A percentile compares a stretch with the other conserved stretches of the same genome.
These are phyloP conservation scores for Promerops cafer DNA, from an alignment of 2,113 vertebrate species.

Conservation along the genomic window DNA sequence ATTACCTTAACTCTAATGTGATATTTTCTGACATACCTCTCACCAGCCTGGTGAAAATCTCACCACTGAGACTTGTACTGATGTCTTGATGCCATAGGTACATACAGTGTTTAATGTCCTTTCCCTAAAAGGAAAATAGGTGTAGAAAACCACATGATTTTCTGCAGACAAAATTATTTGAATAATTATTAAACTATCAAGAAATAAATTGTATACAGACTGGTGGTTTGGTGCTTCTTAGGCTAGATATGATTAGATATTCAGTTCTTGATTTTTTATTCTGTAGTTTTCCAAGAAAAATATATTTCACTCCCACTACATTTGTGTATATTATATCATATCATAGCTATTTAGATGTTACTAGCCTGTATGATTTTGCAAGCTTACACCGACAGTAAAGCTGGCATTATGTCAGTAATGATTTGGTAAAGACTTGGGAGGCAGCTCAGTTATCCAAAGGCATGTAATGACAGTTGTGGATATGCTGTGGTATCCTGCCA, in stretches of 20 bases:
- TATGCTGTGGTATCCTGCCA: fast-evolving
- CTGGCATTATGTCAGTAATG: neutral
- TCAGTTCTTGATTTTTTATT: neutral
- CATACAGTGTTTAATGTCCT: neutral
- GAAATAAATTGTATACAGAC: neutral
- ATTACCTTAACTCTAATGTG: neutral
- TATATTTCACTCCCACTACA: neutral
- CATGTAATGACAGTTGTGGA: neutral
- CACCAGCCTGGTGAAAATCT: neutral
- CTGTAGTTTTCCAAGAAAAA: neutral
- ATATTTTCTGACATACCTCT: neutral
- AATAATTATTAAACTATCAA: neutral
- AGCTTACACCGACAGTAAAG: neutral
- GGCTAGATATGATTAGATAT: neutral
- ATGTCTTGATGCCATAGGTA: neutral
- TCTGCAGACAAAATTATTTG: neutral
- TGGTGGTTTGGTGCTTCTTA: neutral
- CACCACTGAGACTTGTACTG: no score
- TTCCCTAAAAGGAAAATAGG: neutral
- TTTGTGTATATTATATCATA: neutral
- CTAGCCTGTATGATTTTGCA: neutral
- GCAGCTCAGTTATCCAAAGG: neutral
- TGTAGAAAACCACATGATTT: neutral
- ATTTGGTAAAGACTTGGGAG: neutral
- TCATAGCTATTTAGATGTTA: neutral